phyloP scores from a whole-genome alignment of 2,888 invertebrate genomes.

The Noctua janthina region DNA sequence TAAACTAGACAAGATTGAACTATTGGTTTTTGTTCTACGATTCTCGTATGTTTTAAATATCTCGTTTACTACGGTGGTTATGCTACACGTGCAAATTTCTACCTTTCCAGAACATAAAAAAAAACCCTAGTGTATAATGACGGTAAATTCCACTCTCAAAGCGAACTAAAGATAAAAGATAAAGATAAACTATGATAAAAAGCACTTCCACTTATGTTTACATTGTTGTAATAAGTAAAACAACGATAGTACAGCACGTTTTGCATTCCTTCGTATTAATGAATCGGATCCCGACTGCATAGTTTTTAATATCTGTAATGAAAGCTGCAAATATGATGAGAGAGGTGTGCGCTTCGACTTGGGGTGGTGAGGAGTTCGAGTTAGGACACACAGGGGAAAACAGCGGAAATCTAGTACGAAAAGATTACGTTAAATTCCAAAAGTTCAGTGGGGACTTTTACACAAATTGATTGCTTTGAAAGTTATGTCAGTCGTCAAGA shows the following conservation, averaged over 20 bases:
- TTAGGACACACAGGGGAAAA: conserved; percentile 28
- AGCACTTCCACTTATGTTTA: conserved; percentile 2
- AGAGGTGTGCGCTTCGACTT: conserved; percentile 69
- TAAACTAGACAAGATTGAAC: neutral
- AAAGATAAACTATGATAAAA: neutral
- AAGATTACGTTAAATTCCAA: neutral
- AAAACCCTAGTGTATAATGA: neutral
- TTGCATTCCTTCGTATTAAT: conserved; percentile 70
- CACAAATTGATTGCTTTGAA: too few species aligned
- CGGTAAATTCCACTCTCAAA: neutral
- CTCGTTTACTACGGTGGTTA: neutral
- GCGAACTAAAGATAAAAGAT: neutral
- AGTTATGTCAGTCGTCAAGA: too few species aligned
- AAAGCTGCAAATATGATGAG: conserved; percentile 87
- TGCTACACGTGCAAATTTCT: too few species aligned
- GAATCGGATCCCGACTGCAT: conserved; percentile 77
- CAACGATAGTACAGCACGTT: conserved; percentile 13
- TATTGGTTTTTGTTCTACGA: neutral
- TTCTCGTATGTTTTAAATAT: neutral
- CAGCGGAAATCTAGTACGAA: conserved; percentile 33
- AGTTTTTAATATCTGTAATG: conserved; percentile 89
- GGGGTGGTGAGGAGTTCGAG: conserved; percentile 73
- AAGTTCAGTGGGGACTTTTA: too few species aligned
- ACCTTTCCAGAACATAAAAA: neutral
- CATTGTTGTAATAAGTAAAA: conserved; percentile 34